Evolutionary conservation across 1,140 invertebrate species (phyloP).

Genomic region (Potamilus streckersoni): DNA sequence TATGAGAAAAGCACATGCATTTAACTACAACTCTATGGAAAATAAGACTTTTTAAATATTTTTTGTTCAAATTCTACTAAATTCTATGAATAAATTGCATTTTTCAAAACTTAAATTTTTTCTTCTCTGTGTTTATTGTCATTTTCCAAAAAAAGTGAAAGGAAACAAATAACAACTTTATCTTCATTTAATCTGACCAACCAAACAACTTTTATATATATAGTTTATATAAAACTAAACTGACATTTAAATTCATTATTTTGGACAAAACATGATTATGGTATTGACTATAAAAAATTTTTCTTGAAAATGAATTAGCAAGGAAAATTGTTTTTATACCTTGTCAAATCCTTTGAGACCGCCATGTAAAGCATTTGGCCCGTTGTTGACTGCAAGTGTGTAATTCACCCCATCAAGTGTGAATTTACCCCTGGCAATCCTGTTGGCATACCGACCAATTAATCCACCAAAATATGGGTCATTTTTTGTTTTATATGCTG

Average conservation of each 20-base stretch:
- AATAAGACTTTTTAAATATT: too few relatives aligned
- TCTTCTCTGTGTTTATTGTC: too few relatives aligned
- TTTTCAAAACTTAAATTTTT: too few relatives aligned
- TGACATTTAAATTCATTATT: neutral
- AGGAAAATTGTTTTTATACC: constrained; percentile 65
- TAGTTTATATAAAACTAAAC: neutral
- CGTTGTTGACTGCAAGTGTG: constrained; percentile 80
- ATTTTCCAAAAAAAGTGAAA: too few relatives aligned
- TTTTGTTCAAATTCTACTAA: too few relatives aligned
- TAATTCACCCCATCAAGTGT: constrained; percentile 77
- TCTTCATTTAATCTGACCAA: too few relatives aligned
- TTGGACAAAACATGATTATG: neutral
- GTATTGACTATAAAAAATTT: neutral
- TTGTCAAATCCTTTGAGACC: constrained; percentile 88
- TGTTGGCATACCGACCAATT: constrained; percentile 88
- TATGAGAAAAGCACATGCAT: too few relatives aligned
- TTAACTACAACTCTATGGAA: too few relatives aligned
- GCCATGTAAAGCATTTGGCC: constrained; percentile 84
- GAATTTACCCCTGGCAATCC: constrained; percentile 73
- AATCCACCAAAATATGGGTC: constrained; percentile 84
- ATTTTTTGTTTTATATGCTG: constrained; percentile 4
- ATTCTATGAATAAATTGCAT: too few relatives aligned
- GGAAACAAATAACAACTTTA: too few relatives aligned
- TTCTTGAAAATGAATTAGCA: too few relatives aligned
- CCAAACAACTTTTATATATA: too few relatives aligned